phyloP scores from a whole-genome alignment of 2,113 vertebrate species.

The Carettochelys insculpta region DNA sequence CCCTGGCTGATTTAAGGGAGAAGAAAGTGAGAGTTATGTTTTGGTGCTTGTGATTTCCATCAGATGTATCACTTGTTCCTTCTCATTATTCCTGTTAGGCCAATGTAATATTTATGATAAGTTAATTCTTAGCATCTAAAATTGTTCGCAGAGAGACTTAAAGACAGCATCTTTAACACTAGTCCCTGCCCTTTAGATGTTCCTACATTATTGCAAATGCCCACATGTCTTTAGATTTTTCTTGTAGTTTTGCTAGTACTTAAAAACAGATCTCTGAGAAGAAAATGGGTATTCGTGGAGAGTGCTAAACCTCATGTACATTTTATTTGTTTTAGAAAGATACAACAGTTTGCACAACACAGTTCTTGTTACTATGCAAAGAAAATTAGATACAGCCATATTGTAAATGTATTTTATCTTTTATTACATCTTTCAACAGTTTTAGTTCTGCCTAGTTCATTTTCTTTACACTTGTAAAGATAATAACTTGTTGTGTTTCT shows the following conservation, averaged over 20 bases:
- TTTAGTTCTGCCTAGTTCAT: not conserved
- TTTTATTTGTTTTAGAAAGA: not conserved
- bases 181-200: not conserved
- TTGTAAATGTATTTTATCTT: conserved; percentile 17
- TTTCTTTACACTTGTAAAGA: conserved; percentile 53
- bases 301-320: not conserved
- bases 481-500: conserved; percentile 5
- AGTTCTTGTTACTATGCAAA: conserved; percentile 3
- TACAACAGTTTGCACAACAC: not conserved
- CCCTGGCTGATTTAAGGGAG: not conserved
- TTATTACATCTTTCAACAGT: conserved; percentile 28
- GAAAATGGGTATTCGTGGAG: not conserved
- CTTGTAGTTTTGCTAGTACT: not conserved
- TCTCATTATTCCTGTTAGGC: not conserved
- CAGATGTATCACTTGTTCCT: not conserved
- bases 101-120: not conserved
- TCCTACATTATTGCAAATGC: not conserved
- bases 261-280: not conserved
- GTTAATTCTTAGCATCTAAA: not conserved
- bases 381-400: not conserved
- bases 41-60: not conserved
- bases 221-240: not conserved
- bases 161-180: not conserved
- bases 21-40: not conserved
- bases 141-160: not conserved